Conservation (phyloP, 2,888 invertebrate genomes). For the Caenorhabditis macrosperma region DNA sequence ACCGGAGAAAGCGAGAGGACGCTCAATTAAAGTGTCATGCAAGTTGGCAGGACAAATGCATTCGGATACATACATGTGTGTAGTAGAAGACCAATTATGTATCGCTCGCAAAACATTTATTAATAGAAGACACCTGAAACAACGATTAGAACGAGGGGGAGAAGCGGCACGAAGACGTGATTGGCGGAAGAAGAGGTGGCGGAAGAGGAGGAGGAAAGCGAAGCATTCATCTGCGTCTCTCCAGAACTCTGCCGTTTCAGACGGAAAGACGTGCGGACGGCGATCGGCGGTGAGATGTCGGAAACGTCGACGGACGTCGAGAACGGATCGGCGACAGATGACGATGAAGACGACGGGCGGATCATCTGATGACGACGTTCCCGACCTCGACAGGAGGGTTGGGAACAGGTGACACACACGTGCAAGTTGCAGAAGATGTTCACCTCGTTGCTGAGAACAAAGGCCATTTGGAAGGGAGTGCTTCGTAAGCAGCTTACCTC, state of each 20-base stretch:
- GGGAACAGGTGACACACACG: constrained; percentile 71
- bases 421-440: constrained; percentile 80
- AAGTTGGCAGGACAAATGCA: constrained; percentile 4
- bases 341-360: not conserved
- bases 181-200: constrained; percentile 5
- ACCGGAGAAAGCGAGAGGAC: not conserved
- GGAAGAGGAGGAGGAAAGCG: constrained; percentile 12
- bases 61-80: constrained; percentile 6
- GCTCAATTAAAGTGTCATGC: constrained; percentile 14
- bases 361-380: constrained; percentile 48
- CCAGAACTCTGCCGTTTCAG: constrained; percentile 47
- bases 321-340: constrained; percentile 40
- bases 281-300: constrained; percentile 61
- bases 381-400: constrained; percentile 59
- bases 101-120: constrained; percentile 25
- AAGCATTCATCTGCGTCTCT: constrained; percentile 1
- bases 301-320: constrained; percentile 38
- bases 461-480: not conserved
- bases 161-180: constrained; percentile 22
- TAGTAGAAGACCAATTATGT: constrained; percentile 42
- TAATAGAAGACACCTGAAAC: constrained; percentile 49
- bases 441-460: constrained; percentile 77
- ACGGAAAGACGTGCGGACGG: constrained; percentile 67
- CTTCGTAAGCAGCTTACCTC: constrained; percentile 63
- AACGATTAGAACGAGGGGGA: constrained; percentile 30